Evolutionary conservation across 2,888 invertebrate species (phyloP).

Genomic region (Beris morrisii): DNA sequence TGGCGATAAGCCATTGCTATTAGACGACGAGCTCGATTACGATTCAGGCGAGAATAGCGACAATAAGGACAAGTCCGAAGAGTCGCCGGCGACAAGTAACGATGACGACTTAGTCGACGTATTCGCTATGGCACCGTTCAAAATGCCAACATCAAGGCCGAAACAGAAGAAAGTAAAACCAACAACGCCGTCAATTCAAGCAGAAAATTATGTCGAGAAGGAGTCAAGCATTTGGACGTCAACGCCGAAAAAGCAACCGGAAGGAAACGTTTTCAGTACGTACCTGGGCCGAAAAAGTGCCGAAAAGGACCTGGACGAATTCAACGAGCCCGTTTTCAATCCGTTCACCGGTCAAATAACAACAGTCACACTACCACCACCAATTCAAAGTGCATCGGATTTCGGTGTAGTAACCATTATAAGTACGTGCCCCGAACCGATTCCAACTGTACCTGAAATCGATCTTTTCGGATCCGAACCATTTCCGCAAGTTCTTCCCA

Average conservation of each 20-base stretch:
- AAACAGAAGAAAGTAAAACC: constrained; percentile 38
- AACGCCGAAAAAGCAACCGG: constrained; percentile 46
- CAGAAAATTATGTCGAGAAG: constrained; percentile 25
- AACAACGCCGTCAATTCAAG: constrained; percentile 17
- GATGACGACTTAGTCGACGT: constrained; percentile 61
- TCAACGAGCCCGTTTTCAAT: constrained; percentile 55
- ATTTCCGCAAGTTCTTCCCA: constrained; percentile 54
- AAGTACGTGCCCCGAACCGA: constrained; percentile 32
- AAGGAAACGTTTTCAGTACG: constrained; percentile 18
- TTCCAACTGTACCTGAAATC: constrained; percentile 36
- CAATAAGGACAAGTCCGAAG: constrained; percentile 39
- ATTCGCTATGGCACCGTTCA: constrained; percentile 71
- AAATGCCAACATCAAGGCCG: constrained; percentile 50
- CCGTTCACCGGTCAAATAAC: constrained; percentile 45
- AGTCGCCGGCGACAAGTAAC: constrained; percentile 43
- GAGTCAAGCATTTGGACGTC: constrained; percentile 53
- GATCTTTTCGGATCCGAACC: constrained; percentile 56
- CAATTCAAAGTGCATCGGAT: constrained; percentile 46
- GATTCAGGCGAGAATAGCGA: constrained; percentile 50
- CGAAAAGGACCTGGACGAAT: constrained; percentile 48
- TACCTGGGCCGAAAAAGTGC: constrained; percentile 32
- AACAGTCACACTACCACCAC: constrained; percentile 16
- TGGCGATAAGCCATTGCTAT: constrained; percentile 72
- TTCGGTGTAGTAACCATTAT: constrained; percentile 48
- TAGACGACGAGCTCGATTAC: constrained; percentile 76